Base-by-base conservation (phyloP, 2,888 invertebrate species). In the Lasioglossum morio region DNA sequence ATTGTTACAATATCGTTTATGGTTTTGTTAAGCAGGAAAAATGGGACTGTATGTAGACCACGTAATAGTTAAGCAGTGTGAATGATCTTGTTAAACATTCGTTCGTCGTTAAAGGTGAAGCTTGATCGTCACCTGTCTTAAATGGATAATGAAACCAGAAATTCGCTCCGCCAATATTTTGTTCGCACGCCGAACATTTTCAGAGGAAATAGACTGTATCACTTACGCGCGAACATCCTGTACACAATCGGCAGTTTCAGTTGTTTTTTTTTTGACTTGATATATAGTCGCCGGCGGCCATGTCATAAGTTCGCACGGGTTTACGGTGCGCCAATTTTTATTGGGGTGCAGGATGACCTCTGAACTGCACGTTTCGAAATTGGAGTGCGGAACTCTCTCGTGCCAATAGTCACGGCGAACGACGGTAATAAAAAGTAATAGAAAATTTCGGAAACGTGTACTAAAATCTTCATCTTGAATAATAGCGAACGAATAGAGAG, bases 361-460 rank as follows among this genome's bases (percentile, higher is more conserved):
- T 63, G 63, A 63, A 63, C 63, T 63, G 14, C 16, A 19, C 63
- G 63, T 63, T 63, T 63, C 63, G 16, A 63, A 63, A 63, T 63
- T 63, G 34, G 63, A 30, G 34, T 30, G 30, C 34, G 63, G 30
- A 63, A 63, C 63, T 63, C n/a, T n/a, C 12, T n/a, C 23, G 4
- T 10, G 63, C 16, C 30, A 63, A 63, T 63, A 30, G 63, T 63
- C 63, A 19, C 30, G 19, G 30, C 19, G 63, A 30, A 63, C 19
- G 19, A 19, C 63, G 30, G 57, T 12, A 4, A 57, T 57, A 57
- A 30, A 19, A 63, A 30, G 34, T 34, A 63, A 63, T 63, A 63
- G 34, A 63, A 63, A 63, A 30, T 30, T 63, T 57, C n/a, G n/a
- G 8, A 63, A 63, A 27, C 30, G 16, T 16, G 4, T n/a, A n/a